These are phyloP conservation scores for Lissonota sp. DNA, from an alignment of 2,888 invertebrate species.

Conservation along the genomic window DNA sequence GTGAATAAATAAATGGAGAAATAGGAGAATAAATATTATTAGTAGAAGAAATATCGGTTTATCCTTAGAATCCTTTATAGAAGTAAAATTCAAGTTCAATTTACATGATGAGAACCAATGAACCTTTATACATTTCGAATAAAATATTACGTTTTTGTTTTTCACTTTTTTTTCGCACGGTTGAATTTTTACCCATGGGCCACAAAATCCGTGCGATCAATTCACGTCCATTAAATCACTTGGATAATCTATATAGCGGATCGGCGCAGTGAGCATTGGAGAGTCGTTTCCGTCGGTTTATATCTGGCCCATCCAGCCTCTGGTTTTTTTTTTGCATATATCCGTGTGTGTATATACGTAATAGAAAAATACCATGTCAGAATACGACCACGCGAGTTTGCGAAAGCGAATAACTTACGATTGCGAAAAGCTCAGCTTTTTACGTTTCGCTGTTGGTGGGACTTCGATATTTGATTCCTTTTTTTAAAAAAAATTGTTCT, in stretches of 20 bases:
- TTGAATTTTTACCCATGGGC: slow-evolving; percentile 9
- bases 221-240: slow-evolving; percentile 59
- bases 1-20: no score
- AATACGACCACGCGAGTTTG: slow-evolving; percentile 31
- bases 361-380: slow-evolving; percentile 56
- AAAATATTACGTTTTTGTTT: no score
- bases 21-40: no score
- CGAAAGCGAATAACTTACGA: slow-evolving; percentile 56
- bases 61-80: no score
- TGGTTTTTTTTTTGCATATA: slow-evolving; percentile 5
- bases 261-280: slow-evolving; percentile 40
- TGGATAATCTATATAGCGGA: slow-evolving; percentile 52
- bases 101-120: no score
- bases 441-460: slow-evolving; percentile 4
- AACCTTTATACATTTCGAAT: no score
- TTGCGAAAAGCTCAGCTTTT: slow-evolving; percentile 55
- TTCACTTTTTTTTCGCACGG: no score
- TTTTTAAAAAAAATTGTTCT: slow-evolving; percentile 32
- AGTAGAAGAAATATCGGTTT: no score
- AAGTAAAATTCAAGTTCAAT: no score
- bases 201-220: slow-evolving; percentile 35
- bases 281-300: slow-evolving; percentile 60
- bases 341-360: slow-evolving; percentile 23
- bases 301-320: slow-evolving; percentile 40
- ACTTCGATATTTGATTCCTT: neutral